phyloP scores from a whole-genome alignment of 2,888 invertebrate species.

The Arrhopalites spinosus region DNA sequence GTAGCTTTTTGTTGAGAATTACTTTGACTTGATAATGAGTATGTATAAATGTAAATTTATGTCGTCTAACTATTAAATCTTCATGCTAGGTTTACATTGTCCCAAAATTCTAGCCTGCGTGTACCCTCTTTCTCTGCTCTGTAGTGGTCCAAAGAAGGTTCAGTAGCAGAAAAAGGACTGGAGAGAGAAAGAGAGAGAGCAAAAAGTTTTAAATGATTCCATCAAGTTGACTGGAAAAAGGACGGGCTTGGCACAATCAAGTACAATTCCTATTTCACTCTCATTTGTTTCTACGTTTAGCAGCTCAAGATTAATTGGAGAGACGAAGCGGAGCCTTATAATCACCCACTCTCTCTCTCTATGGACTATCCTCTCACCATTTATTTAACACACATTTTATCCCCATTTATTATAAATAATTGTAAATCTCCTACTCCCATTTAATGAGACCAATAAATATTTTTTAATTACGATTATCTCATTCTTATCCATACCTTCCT shows the following conservation, averaged over 20 bases:
- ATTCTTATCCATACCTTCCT: not conserved
- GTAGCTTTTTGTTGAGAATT: too few species aligned
- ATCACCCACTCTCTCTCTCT: conserved; percentile 10
- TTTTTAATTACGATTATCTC: not conserved
- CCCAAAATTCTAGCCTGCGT: too few species aligned
- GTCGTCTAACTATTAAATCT: too few species aligned
- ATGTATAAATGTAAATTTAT: too few species aligned
- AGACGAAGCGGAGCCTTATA: conserved; percentile 14
- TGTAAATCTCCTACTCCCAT: not conserved
- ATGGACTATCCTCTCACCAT: too few species aligned
- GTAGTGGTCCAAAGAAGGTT: not conserved
- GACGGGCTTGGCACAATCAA: not conserved
- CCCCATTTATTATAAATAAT: too few species aligned
- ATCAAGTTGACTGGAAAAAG: conserved; percentile 16
- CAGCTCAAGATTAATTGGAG: conserved; percentile 22
- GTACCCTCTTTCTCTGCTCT: too few species aligned
- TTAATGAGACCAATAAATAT: not conserved
- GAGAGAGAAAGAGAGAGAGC: not conserved
- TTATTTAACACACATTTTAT: not conserved
- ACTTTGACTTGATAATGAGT: too few species aligned
- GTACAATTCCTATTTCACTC: not conserved
- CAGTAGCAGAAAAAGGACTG: not conserved
- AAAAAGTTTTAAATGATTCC: conserved; percentile 22
- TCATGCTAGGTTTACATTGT: too few species aligned
- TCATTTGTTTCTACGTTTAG: not conserved